A percentile compares a stretch with the other conserved stretches of the same genome.
phyloP scores from a whole-genome alignment of 35 echinoderm and acorn worm species.

The Strongylocentrotus purpuratus region DNA sequence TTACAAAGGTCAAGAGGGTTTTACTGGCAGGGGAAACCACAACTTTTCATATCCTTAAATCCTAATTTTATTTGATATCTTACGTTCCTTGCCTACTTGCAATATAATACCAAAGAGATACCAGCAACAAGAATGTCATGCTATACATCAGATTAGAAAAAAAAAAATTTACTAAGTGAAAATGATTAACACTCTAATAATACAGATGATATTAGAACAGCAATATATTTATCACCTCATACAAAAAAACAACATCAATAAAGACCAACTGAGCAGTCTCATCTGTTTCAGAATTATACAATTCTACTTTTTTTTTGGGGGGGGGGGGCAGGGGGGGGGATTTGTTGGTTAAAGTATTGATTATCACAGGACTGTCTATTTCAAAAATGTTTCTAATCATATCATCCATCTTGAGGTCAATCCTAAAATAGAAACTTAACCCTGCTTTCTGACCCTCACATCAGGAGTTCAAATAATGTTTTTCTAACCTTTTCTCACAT shows the following conservation, averaged over 20 bases:
- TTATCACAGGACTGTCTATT: background rate
- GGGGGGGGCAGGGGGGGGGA: background rate
- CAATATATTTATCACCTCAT: background rate
- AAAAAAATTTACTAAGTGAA: background rate
- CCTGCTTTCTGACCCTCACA: background rate
- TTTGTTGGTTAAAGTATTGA: no score
- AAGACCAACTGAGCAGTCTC: background rate
- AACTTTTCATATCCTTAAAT: background rate
- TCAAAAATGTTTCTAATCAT: background rate
- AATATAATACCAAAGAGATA: no score
- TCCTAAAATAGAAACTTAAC: background rate
- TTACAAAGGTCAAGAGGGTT: background rate
- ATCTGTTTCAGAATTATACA: background rate
- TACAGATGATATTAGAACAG: background rate
- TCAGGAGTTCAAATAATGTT: slow-evolving; percentile 25
- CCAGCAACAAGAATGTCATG: background rate
- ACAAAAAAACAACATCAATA: background rate
- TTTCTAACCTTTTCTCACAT: slow-evolving; percentile 30
- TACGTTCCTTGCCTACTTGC: background rate
- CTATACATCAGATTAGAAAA: background rate
- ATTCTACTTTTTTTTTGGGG: background rate
- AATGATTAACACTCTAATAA: background rate
- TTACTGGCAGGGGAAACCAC: background rate
- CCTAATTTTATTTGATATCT: background rate
- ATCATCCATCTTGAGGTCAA: background rate